These are phyloP conservation scores for Pyrocoelia pectoralis DNA, from an alignment of 2,888 invertebrate genomes.

Conservation along the genomic window DNA sequence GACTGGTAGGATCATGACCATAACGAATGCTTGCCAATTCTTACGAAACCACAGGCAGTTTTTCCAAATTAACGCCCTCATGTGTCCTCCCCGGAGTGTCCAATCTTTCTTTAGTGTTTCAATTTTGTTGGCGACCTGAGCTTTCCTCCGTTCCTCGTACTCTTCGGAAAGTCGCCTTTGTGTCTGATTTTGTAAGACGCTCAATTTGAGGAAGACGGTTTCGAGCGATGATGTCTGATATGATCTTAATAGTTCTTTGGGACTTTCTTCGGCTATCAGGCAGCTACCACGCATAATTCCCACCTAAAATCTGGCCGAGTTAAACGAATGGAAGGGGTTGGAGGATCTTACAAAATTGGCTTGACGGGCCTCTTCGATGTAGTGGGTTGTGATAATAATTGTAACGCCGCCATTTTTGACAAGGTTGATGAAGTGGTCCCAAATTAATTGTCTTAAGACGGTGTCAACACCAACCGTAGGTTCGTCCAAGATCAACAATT, in stretches of 20 bases:
- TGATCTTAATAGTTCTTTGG: constrained; percentile 72
- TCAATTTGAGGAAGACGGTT: constrained; percentile 82
- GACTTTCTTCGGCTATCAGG: constrained; percentile 84
- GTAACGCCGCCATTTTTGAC: constrained; percentile 80
- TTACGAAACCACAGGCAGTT: constrained; percentile 88
- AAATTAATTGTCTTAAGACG: constrained; percentile 82
- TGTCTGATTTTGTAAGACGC: constrained; percentile 73
- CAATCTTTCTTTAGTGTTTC: not conserved
- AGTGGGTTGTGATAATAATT: constrained; percentile 89
- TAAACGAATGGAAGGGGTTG: not conserved
- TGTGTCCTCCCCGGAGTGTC: constrained; percentile 46
- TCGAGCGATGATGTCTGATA: constrained; percentile 79
- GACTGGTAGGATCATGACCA: constrained; percentile 85
- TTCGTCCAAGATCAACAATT: constrained; percentile 89
- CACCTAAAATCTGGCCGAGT: constrained; percentile 71
- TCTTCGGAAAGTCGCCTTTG: not conserved
- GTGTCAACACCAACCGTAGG: constrained; percentile 95
- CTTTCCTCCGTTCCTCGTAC: no score
- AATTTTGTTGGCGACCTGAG: not conserved
- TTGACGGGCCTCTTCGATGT: constrained; percentile 87
- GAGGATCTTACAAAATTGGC: constrained; percentile 73
- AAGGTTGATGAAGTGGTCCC: constrained; percentile 84
- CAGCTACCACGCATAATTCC: constrained; percentile 84
- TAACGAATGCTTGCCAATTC: constrained; percentile 82
- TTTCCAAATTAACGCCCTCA: constrained; percentile 87